Conservation (phyloP, 2,113 vertebrate genomes). For the Stictonetta naevosa region DNA sequence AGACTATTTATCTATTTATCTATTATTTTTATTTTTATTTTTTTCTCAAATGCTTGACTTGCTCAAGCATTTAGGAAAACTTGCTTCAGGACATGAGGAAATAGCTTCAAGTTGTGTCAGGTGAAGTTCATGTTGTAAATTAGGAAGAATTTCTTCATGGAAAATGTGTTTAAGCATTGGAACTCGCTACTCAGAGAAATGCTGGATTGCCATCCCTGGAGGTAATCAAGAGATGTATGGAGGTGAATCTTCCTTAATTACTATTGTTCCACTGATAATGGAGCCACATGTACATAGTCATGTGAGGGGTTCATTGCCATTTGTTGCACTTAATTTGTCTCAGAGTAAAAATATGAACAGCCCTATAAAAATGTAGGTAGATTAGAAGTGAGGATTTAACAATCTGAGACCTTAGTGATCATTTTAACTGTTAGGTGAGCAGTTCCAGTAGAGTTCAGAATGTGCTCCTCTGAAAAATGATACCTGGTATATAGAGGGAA, state of each 20-base stretch:
- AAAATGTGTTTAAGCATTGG: neutral
- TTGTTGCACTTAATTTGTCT: neutral
- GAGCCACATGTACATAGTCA: neutral
- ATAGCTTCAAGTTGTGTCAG: neutral
- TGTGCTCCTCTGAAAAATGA: neutral
- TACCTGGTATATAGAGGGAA: neutral
- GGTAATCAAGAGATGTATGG: neutral
- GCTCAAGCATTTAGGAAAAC: neutral
- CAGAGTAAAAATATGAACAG: neutral
- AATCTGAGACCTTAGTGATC: neutral
- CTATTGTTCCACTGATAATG: neutral
- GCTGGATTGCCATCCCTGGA: neutral
- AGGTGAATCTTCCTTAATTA: neutral
- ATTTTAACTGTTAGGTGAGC: neutral
- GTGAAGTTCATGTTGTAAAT: neutral
- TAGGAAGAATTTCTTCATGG: neutral
- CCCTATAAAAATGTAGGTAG: neutral
- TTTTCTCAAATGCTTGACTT: neutral
- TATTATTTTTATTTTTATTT: neutral
- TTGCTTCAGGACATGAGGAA: neutral
- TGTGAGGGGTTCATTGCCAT: neutral
- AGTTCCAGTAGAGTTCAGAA: neutral
- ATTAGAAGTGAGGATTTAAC: neutral
- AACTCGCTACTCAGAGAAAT: neutral
- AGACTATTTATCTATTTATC: neutral